Evolutionary conservation across 1,140 invertebrate genomes (phyloP).

Genomic region (Elymnias hypermnestra): DNA sequence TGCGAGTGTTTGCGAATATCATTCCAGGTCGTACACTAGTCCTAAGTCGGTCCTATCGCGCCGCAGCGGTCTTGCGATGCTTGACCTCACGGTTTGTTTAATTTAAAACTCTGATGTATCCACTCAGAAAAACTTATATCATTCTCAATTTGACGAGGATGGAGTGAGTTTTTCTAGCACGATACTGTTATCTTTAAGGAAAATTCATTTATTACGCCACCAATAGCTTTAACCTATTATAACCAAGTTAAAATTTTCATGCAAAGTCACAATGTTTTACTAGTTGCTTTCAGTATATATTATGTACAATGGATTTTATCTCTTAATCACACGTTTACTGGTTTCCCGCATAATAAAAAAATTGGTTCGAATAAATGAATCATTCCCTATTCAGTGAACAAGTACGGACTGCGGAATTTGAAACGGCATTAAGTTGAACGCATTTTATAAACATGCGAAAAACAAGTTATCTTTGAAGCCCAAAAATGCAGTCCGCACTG

Average conservation of each 20-base stretch:
- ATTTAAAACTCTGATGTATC: conserved; percentile 42
- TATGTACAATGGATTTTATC: too few species aligned
- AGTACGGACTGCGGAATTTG: conserved; percentile 5
- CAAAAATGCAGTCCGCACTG: conserved; percentile 4
- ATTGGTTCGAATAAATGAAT: conserved; percentile 17
- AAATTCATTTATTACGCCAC: conserved; percentile 16
- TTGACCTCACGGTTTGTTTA: conserved; percentile 68
- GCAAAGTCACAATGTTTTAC: too few species aligned
- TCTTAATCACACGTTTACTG: too few species aligned
- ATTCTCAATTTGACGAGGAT: conserved; percentile 9
- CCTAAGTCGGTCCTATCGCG: conserved; percentile 40
- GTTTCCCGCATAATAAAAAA: too few species aligned
- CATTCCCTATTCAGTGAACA: conserved; percentile 9
- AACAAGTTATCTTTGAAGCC: neutral
- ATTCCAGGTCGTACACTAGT: conserved; percentile 64
- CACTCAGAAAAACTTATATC: conserved; percentile 25
- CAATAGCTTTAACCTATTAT: too few species aligned
- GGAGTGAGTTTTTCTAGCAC: conserved; percentile 15
- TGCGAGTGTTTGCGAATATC: conserved; percentile 62
- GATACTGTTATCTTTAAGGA: conserved; percentile 7
- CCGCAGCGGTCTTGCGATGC: conserved; percentile 58
- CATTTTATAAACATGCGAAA: neutral
- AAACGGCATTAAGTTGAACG: neutral
- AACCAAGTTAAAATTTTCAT: too few species aligned
- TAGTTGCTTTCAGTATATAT: too few species aligned